Evolutionary conservation across 37 sponge, comb jelly and placozoan species (phyloP), one percentile per base, ranked within the genome.

Genomic region (Cliona cf. orientalis): DNA sequence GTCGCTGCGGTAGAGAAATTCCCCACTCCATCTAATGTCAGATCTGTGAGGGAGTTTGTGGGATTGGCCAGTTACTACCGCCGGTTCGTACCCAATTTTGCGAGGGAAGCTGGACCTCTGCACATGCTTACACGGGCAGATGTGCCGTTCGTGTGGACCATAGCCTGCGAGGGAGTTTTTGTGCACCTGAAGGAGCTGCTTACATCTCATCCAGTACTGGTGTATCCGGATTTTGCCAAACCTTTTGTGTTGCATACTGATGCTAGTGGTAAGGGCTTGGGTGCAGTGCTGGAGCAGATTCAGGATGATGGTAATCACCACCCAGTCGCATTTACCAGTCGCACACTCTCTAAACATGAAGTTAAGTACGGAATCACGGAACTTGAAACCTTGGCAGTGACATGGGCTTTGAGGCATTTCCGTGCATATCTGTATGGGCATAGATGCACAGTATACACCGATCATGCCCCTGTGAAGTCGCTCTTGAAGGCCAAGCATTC

Each of bases 381-480:
- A 32, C 36, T 73, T 60, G 67, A 74, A 55, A 62, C 61, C 28
- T 46, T 76, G 42, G 78, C 86, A 35, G 41, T 85, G 26, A 79
- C 77, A 28, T 68, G 29, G 42, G 86, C 70, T 34, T 33, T 77
- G 19, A 85, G 77, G 63, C 86, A 85, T 38, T 85, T 85, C 58
- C 79, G 80, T 11, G 74, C 69, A 23, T 86, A 86, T 39, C 71
- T 78, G 5, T 57, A 78, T 31, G 86, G 80, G 23, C 60, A 74
- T n/a, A 61, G 2, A 23, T 86, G 78, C 53, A 66, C 37, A 40
- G 2, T 86, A 28, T 3, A 60, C 9, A 78, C 80, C 3, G 79
- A 86, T 46, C 74, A 86, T 78, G 69, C 64, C 40, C 86, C 79
- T n/a, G n/a, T n/a, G n/a, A n/a, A n/a, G n/a, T n/a, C n/a, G n/a